Percentiles rank a stretch among this genome's conserved stretches.
Evolutionary conservation across 2,888 invertebrate species (phyloP).

Genomic region (Cephus rjabovi): DNA sequence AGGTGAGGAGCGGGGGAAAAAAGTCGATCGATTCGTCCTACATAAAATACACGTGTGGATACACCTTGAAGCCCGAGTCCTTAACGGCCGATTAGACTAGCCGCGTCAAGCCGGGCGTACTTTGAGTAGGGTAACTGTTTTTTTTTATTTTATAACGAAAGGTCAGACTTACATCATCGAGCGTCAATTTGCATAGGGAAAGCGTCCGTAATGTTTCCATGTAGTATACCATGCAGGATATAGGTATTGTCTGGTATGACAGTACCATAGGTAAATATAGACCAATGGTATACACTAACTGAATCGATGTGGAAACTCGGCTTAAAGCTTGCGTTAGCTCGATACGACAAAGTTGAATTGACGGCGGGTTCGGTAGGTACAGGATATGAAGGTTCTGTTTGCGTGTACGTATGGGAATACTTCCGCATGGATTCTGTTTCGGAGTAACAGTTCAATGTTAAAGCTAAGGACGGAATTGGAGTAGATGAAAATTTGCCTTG

Average conservation of each 20-base stretch:
- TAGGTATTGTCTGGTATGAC: background rate
- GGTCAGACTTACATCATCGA: constrained; percentile 25
- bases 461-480: background rate
- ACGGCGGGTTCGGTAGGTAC: background rate
- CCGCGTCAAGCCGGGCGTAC: constrained; percentile 6
- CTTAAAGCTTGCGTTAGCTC: background rate
- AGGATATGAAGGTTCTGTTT: background rate
- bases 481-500: background rate
- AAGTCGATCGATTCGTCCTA: background rate
- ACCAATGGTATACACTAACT: background rate
- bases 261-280: background rate
- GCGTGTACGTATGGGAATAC: background rate
- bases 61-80: constrained; percentile 15
- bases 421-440: background rate
- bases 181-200: background rate
- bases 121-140: background rate
- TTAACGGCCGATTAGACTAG: constrained; percentile 29
- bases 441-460: background rate
- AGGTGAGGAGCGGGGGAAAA: too few species aligned
- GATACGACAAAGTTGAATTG: background rate
- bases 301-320: background rate
- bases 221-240: background rate
- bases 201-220: background rate
- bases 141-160: constrained; percentile 33
- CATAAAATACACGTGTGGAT: constrained; percentile 28